Conservation (phyloP, 2,797 vertebrate genomes). For the Numenius phaeopus region DNA sequence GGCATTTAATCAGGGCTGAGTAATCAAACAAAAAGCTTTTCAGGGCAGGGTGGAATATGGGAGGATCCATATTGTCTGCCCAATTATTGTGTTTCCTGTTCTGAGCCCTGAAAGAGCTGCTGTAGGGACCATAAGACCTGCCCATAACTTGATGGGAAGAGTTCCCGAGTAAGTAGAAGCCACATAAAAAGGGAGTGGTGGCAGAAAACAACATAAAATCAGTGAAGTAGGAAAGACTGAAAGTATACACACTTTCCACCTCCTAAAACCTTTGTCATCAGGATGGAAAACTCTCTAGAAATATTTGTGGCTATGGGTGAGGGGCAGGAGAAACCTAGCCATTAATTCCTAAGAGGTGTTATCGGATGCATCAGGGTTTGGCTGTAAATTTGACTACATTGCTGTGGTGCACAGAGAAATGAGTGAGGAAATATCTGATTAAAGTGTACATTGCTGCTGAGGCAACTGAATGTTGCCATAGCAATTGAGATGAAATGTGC, state of each 20-base stretch:
- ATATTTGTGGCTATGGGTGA: conserved; percentile 62
- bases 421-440: conserved; percentile 85
- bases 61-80: conserved; percentile 70
- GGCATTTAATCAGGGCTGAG: conserved; percentile 70
- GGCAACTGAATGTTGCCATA: conserved; percentile 91
- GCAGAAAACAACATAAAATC: conserved; percentile 39
- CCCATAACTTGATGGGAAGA: conserved; percentile 45
- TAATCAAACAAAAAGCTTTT: conserved; percentile 75
- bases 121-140: conserved; percentile 51
- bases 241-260: conserved; percentile 13
- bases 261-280: conserved; percentile 22
- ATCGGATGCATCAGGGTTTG: conserved; percentile 75
- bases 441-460: conserved; percentile 82
- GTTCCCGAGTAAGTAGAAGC: conserved; percentile 10
- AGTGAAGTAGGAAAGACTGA: conserved; percentile 14
- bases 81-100: conserved; percentile 64
- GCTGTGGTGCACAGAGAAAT: conserved; percentile 76
- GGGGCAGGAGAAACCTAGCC: conserved; percentile 43
- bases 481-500: conserved; percentile 90
- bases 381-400: conserved; percentile 80
- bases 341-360: conserved; percentile 70
- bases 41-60: conserved; percentile 64
- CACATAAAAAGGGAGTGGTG: conserved; percentile 43
- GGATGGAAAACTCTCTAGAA: conserved; percentile 58
- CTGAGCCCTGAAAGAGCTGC: conserved; percentile 51